phyloP scores from a whole-genome alignment of 2,888 invertebrate genomes.

The Chironomus riparius region DNA sequence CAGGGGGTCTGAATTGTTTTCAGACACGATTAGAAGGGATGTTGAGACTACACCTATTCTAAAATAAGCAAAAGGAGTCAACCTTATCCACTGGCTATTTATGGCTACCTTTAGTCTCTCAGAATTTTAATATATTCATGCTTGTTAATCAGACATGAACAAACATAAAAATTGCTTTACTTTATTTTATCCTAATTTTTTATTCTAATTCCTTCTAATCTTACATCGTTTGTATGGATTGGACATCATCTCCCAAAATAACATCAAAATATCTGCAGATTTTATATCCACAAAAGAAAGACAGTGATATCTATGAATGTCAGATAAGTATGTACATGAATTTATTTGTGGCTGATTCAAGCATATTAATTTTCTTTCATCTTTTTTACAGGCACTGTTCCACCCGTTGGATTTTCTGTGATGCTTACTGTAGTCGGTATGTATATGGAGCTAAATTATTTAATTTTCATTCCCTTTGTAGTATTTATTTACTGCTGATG shows the following conservation, averaged over 20 bases:
- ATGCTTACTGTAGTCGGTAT: constrained; percentile 13
- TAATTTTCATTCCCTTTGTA: background rate
- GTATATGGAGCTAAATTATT: background rate
- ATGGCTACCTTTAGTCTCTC: no score
- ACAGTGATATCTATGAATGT: constrained; percentile 2
- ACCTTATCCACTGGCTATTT: no score
- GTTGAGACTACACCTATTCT: no score
- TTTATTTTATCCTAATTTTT: background rate
- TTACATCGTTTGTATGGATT: background rate
- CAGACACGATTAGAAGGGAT: no score
- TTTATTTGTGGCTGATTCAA: background rate
- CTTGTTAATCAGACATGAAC: background rate
- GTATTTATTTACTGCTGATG: background rate
- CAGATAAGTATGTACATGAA: background rate
- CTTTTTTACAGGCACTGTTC: background rate
- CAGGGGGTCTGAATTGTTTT: no score
- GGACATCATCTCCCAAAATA: background rate
- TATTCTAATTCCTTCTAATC: background rate
- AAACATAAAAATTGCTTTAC: background rate
- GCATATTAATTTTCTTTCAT: background rate
- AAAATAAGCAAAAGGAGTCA: no score
- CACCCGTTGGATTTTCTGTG: background rate
- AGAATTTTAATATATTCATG: background rate
- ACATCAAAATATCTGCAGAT: background rate
- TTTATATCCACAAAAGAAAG: constrained; percentile 14